Evolutionary conservation across 2,113 vertebrate genomes (phyloP), one percentile per base, ranked within the genome.

Genomic region (Phoxinus phoxinus): DNA sequence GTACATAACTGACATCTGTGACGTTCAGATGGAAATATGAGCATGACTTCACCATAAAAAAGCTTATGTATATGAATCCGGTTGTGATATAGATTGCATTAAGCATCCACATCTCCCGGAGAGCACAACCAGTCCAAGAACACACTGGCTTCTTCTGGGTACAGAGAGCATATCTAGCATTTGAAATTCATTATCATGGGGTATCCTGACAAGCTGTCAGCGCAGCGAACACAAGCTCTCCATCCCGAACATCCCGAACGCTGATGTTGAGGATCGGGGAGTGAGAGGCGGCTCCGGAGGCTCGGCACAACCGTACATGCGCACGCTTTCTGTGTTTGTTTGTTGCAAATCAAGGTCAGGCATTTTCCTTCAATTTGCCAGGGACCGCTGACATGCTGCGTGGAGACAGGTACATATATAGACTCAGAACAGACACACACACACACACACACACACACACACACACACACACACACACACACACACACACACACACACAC

Each of bases 161-260:
- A 51, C 41, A 63, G 37, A 83, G 72, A 85, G 80, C 84, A 81
- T 44, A 72, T 59, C 78, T 67, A 71, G 58, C 79, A 53, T 85
- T 85, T 90, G 89, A 90, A 85, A 83, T 85, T 85, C 87, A 88
- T 90, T 88, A 90, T 72, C 48, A 75, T 67, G 73, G 72, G 86
- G 58, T 32, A n/a, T 58, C 85, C 56, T 85, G 89, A 90, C 89
- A 90, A 84, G 85, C 89, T 88, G 89, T 88, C 89, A 90, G 77
- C 56, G 74, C 41, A 37, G 51, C 81, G 58, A 82, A 71, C 85
- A 73, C 79, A 86, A 15, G 59, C 46, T 75, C 86, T 82, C 85
- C 86, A 83, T 87, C 61, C 80, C 79, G 46, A 73, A 74, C 78
- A 84, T 76, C 46, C 30, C 19, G 46, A 4, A 48, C 58, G 69